phyloP scores from a whole-genome alignment of 1,140 invertebrate genomes.

The Pararge aegeria region DNA sequence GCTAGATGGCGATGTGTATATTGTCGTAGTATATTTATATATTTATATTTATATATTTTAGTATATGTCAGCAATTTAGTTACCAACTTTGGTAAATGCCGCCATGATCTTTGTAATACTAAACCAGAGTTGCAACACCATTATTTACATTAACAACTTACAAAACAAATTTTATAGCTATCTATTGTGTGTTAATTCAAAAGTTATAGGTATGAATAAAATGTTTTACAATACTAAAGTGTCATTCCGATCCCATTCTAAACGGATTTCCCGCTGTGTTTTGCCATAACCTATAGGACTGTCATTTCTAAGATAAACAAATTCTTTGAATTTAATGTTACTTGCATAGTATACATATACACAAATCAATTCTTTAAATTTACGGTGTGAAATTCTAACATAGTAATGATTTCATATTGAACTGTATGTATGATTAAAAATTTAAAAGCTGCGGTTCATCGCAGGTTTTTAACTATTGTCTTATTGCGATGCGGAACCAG shows the following conservation, averaged over 20 bases:
- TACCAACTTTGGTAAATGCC: too few species aligned
- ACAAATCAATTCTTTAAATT: background rate
- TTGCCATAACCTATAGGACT: constrained; percentile 9
- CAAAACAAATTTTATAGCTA: background rate
- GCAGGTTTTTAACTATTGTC: too few species aligned
- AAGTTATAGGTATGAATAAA: constrained; percentile 9
- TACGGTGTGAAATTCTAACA: background rate
- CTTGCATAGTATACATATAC: background rate
- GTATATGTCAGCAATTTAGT: too few species aligned
- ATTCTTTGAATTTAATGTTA: constrained; percentile 20
- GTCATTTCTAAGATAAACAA: constrained; percentile 15
- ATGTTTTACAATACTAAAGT: constrained; percentile 3
- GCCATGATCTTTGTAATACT: too few species aligned
- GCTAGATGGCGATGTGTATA: too few species aligned
- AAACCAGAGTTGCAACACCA: background rate
- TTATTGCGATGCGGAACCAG: too few species aligned
- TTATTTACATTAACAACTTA: background rate
- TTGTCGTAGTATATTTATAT: too few species aligned
- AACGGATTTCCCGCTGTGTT: constrained; percentile 5
- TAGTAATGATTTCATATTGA: background rate
- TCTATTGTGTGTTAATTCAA: constrained; percentile 2
- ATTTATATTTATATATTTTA: too few species aligned
- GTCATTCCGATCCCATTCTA: constrained; percentile 8
- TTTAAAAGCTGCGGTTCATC: too few species aligned
- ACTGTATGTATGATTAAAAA: too few species aligned